These are phyloP conservation scores for Struthio camelus DNA, from an alignment of 2,113 vertebrate species.

Conservation along the genomic window DNA sequence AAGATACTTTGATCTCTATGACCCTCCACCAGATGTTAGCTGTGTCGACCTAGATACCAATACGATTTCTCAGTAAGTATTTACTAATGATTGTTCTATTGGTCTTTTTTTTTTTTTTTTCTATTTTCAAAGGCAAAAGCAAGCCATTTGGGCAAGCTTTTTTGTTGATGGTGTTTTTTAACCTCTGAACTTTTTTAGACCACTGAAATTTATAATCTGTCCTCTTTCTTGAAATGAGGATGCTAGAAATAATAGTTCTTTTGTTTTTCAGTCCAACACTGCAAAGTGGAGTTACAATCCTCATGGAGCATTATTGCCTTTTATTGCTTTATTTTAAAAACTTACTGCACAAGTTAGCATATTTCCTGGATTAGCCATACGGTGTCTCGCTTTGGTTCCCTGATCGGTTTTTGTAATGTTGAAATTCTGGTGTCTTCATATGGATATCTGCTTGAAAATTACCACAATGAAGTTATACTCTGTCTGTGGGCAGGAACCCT, in stretches of 20 bases:
- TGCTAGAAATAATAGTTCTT: neutral
- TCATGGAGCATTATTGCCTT: neutral
- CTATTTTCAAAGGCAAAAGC: neutral
- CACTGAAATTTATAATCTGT: neutral
- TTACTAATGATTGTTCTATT: neutral
- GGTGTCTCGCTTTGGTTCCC: neutral
- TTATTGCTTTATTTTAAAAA: neutral
- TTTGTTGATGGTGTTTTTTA: neutral
- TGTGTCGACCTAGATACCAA: slow-evolving; percentile 99
- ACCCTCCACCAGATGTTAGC: slow-evolving; percentile 95
- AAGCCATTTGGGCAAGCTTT: neutral
- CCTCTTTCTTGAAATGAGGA: neutral
- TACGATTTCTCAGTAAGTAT: slow-evolving; percentile 97
- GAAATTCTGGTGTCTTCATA: neutral
- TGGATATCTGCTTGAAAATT: neutral
- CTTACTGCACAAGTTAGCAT: neutral
- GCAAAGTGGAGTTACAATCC: neutral
- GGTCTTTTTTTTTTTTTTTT: neutral
- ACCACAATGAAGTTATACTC: neutral
- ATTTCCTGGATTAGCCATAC: neutral
- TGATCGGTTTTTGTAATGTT: neutral
- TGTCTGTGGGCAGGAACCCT: neutral
- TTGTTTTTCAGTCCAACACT: fast-evolving
- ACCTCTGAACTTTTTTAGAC: neutral
- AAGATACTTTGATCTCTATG: slow-evolving; percentile 97